Conservation (phyloP, 2,888 invertebrate species). For the Agonopterix subpropinquella region DNA sequence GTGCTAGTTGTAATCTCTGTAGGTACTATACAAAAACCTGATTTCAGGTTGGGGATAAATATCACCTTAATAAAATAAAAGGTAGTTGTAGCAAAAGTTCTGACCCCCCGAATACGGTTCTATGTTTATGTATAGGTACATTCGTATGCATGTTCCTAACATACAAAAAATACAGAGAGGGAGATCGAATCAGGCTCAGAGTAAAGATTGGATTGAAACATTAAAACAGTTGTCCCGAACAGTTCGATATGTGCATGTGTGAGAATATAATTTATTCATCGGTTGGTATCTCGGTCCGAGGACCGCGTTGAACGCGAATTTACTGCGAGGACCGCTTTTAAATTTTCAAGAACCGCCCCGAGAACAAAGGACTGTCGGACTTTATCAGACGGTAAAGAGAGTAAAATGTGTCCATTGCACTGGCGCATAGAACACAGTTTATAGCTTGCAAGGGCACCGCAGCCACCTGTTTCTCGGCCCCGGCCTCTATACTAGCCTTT, state of each 20-base stretch:
- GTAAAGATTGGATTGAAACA: not conserved
- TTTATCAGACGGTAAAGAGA: slow-evolving; percentile 61
- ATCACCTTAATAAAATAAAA: no score
- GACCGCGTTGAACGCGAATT: slow-evolving; percentile 41
- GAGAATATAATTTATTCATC: slow-evolving; percentile 53
- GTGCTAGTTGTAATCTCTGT: no score
- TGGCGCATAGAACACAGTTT: slow-evolving; percentile 38
- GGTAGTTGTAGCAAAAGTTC: no score
- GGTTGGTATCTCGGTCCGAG: slow-evolving; percentile 34
- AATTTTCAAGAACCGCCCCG: slow-evolving; percentile 54
- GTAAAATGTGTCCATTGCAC: slow-evolving; percentile 52
- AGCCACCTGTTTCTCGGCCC: slow-evolving; percentile 33
- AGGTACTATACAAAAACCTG: no score
- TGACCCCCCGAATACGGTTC: no score
- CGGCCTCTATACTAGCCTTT: not conserved
- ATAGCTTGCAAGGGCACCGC: slow-evolving; percentile 36
- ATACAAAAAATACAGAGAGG: not conserved
- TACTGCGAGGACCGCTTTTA: slow-evolving; percentile 59
- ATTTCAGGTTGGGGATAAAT: no score
- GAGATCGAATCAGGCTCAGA: not conserved
- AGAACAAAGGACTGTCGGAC: slow-evolving; percentile 56
- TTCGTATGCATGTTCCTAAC: not conserved
- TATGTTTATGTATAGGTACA: no score
- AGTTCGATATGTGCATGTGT: slow-evolving; percentile 11
- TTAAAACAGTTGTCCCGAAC: slow-evolving; percentile 3